Evolutionary conservation across 2,113 vertebrate genomes (phyloP), one percentile per base, ranked within the genome.

Genomic region (Brienomyrus longianalis): DNA sequence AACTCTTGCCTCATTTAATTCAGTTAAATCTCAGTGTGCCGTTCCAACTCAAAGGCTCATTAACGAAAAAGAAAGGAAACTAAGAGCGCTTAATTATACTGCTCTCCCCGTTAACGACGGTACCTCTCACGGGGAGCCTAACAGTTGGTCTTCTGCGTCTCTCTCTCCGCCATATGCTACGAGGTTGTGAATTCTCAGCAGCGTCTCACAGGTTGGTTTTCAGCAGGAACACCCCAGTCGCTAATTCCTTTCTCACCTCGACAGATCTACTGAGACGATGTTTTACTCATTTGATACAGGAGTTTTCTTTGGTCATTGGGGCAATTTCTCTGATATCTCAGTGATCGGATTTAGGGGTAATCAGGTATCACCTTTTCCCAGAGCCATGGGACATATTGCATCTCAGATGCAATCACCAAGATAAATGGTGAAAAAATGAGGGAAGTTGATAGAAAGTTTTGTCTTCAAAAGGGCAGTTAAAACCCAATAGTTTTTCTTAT

Each of bases 21-120:
- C 56, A 47, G 56, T n/a, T 45, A 47, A 88, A 66, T 88, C 15
- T 86, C 45, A 21, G 83, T 48, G 19, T 87, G n/a, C 31, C 3
- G 23, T 87, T 54, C 86, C 50, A 87, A 87, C 86, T 87, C 86
- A 19, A 51, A 87, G 86, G 27, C 62, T 88, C 62, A 88, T 74
- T 70, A 80, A 50, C 23, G 66, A 88, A 48, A 51, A 35, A 52
- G 48, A 89, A 86, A 89, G 66, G n/a, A 47, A 66, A n/a, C 35
- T 21, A 89, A 89, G 54, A 11, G 52, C 48, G 48, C 35, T 86
- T 85, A 89, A 89, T 86, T 62, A 85, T 86, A 11, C 83, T 86
- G 19, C 45, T 86, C 89, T 23, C 19, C n/a, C 80, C 35, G 80
- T 85, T 86, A 89, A 21, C 83, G 51, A 39, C 17, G 59, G 54